Evolutionary conservation across 1,140 invertebrate species (phyloP).

Genomic region (Bombus huntii): DNA sequence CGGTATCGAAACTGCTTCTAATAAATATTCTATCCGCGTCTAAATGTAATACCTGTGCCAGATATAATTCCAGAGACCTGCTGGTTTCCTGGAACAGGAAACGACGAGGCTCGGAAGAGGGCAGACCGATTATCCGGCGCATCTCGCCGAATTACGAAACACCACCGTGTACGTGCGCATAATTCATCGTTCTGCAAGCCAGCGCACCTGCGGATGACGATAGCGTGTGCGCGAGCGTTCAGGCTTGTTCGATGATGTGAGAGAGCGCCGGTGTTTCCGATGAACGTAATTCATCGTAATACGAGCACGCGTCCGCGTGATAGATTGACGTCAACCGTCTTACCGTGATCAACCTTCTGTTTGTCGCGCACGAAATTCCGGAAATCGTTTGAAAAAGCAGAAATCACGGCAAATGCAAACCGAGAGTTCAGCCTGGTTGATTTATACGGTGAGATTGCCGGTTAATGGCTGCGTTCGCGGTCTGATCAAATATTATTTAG

Average conservation of each 20-base stretch:
- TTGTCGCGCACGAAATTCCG: neutral
- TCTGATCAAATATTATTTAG: slow-evolving; percentile 43
- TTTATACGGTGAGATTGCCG: slow-evolving; percentile 5
- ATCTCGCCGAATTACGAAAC: slow-evolving; percentile 23
- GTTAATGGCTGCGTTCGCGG: neutral
- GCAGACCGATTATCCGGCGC: neutral
- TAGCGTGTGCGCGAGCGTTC: neutral
- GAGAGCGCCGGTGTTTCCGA: neutral
- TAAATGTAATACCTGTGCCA: neutral
- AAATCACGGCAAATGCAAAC: neutral
- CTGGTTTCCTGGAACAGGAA: neutral
- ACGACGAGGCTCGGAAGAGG: neutral
- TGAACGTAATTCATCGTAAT: slow-evolving; percentile 18
- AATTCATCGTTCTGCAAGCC: slow-evolving; percentile 6
- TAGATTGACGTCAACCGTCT: slow-evolving; percentile 30
- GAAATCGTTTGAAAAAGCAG: neutral
- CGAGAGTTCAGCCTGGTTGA: neutral
- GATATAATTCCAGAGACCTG: neutral
- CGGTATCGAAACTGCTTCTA: neutral
- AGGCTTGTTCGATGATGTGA: slow-evolving; percentile 13
- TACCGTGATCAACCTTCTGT: neutral
- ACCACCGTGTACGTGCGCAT: slow-evolving; percentile 4
- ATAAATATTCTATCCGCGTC: neutral
- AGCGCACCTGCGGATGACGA: slow-evolving; percentile 20
- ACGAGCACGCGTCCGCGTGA: slow-evolving; percentile 8